A percentile compares a stretch with the other conserved stretches of the same genome.
These are phyloP conservation scores for Brachionus asplanchnoidis DNA, from an alignment of 1,140 invertebrate species.

Conservation along the genomic window DNA sequence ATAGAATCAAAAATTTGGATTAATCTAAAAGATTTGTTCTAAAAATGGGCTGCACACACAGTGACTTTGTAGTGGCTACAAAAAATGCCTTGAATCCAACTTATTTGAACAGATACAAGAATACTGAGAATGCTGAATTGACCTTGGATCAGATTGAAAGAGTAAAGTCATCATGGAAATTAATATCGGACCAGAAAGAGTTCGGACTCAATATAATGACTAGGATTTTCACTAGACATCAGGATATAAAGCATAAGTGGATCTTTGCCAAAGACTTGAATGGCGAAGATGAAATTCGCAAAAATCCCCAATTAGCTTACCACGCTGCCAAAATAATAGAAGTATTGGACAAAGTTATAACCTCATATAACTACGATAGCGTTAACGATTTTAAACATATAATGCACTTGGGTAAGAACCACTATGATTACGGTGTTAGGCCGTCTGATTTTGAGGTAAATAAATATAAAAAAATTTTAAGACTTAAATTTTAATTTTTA, in stretches of 20 bases:
- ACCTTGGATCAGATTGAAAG: background rate
- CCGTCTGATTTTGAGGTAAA: constrained; percentile 11
- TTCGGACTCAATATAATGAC: constrained; percentile 2
- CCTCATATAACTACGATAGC: background rate
- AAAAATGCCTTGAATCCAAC: background rate
- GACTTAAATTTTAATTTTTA: background rate
- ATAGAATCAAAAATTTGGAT: background rate
- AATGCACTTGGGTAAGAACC: background rate
- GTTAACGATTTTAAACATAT: background rate
- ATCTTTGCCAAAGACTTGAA: constrained; percentile 29
- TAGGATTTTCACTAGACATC: background rate
- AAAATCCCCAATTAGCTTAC: constrained; percentile 8
- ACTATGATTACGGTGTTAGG: background rate
- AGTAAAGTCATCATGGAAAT: background rate
- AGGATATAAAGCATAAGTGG: background rate
- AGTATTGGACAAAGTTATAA: background rate
- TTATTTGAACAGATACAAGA: background rate
- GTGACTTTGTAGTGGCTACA: background rate
- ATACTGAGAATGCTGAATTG: background rate
- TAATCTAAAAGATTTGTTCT: background rate
- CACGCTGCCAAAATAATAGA: constrained; percentile 22
- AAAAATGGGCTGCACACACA: constrained; percentile 20
- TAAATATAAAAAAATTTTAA: background rate
- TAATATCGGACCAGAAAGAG: background rate
- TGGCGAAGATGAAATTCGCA: background rate